Base-by-base conservation (phyloP, 2,888 invertebrate genomes). In the Thecophora atra region DNA sequence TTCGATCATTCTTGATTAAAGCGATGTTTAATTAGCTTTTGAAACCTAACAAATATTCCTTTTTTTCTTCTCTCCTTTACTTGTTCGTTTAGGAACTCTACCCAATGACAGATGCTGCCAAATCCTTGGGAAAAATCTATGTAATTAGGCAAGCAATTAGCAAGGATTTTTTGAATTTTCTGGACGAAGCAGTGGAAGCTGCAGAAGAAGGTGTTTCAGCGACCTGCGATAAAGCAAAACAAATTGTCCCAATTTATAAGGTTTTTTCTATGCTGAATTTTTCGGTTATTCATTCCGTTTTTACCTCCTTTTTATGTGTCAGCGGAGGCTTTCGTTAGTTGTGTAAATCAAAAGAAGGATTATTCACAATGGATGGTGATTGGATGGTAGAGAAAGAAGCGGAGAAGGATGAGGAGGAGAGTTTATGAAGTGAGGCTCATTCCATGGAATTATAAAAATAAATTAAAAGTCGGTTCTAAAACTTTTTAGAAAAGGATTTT, bases 121-220 rank as follows among this genome's bases (percentile, higher is more conserved):
- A 77, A 77, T 77, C 78, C 78, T 81, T 81, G 77, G 74, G 70
- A 75, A 75, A 81, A 81, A 79, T 78, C 78, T 77, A 73, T 72
- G 82, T 77, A 81, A 81, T 82, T 81, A 80, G 81, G 75, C 82
- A 76, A 77, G 81, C 79, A 81, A 81, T 81, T 81, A 81, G 82
- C 79, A 70, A 65, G 76, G 79, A 78, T 81, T 81, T 75, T 67
- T 26, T 47, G 15, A 19, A 19, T 26, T 24, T 62, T 52, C 17
- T 5, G 15, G 11, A 30, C 13, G 54, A 24, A 54, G 37, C 15
- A 65, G 26, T 51, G 19, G 24, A 44, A 24, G 66, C 28, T 21
- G 19, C 44, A 54, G 37, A 54, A 51, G 28, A 24, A 47, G 26
- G 19, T 8, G 64, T 24, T 3, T 19, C n/a, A 51, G 67, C 30